Percentiles rank a stretch among this genome's conserved stretches.
Evolutionary conservation across 2,888 invertebrate species (phyloP).

Genomic region (Rotaria socialis): DNA sequence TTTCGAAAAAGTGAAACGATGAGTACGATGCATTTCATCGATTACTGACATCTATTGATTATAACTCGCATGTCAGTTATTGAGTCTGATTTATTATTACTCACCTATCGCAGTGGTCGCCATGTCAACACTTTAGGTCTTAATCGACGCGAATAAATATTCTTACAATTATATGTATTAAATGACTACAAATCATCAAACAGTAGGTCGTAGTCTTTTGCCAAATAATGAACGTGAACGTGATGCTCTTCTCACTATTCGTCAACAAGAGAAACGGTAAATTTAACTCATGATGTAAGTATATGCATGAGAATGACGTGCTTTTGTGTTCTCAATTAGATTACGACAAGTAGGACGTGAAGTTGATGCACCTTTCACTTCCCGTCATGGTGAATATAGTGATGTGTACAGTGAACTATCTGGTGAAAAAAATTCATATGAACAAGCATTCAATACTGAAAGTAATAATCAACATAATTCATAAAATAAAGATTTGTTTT

Average conservation of each 20-base stretch:
- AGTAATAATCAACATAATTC: background rate
- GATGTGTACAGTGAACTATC: background rate
- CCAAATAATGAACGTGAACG: background rate
- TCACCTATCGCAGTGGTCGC: background rate
- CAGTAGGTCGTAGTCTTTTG: background rate
- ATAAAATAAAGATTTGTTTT: too few relatives aligned
- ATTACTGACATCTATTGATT: background rate
- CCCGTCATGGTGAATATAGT: background rate
- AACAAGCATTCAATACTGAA: conserved; percentile 19
- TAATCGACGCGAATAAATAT: background rate
- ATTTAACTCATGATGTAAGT: too few relatives aligned
- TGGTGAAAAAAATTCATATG: background rate
- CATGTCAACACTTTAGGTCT: conserved; percentile 6
- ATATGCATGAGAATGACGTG: too few relatives aligned
- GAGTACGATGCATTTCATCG: background rate
- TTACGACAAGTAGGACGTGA: background rate
- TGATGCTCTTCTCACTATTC: background rate
- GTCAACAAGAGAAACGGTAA: background rate
- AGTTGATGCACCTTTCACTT: background rate
- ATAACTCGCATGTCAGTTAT: background rate
- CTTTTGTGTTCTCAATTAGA: background rate
- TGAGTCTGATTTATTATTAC: background rate
- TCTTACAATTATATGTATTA: background rate
- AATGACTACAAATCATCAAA: background rate
- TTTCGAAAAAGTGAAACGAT: too few relatives aligned